Evolutionary conservation across 2,888 invertebrate species (phyloP).

Genomic region (Netelia virgata): DNA sequence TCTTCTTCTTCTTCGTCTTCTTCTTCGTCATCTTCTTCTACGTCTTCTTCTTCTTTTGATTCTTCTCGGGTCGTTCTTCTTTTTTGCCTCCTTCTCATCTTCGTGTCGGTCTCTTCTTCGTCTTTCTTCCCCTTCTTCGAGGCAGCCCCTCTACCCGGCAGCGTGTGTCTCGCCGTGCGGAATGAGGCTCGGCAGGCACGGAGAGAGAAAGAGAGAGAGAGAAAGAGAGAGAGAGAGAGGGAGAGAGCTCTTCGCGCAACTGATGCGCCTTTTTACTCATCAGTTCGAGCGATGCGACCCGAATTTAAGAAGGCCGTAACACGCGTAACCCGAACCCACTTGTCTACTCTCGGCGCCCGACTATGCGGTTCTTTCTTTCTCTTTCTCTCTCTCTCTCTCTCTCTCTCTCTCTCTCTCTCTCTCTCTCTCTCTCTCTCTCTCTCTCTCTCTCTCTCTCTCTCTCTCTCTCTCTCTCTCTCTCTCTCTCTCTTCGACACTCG

Average conservation of each 20-base stretch:
- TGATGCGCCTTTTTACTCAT: slow-evolving; percentile 37
- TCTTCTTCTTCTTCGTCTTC: slow-evolving; percentile 4
- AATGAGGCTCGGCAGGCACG: background rate
- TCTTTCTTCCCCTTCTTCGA: background rate
- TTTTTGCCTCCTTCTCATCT: background rate
- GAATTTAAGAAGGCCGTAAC: slow-evolving; percentile 79
- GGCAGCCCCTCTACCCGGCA: background rate
- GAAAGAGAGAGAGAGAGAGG: too few species aligned
- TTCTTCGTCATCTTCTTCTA: too few species aligned
- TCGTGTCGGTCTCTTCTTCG: background rate
- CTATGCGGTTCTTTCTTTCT: slow-evolving; percentile 44
- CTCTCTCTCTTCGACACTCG: background rate
- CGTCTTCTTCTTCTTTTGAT: background rate
- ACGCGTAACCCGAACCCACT: slow-evolving; percentile 78
- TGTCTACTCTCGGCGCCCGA: slow-evolving; percentile 61
- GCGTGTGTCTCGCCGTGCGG: background rate
- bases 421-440: slow-evolving; percentile 31
- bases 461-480: slow-evolving; percentile 34
- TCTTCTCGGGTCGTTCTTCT: background rate
- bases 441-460: slow-evolving; percentile 32
- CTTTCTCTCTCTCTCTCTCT: slow-evolving; percentile 6
- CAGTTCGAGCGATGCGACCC: slow-evolving; percentile 66
- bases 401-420: slow-evolving; percentile 35
- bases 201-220: too few species aligned
- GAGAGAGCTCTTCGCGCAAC: slow-evolving; percentile 3